A percentile compares a stretch with the other conserved stretches of the same genome.
phyloP scores from a whole-genome alignment of 2,797 vertebrate species.

The Serranus cabrilla region DNA sequence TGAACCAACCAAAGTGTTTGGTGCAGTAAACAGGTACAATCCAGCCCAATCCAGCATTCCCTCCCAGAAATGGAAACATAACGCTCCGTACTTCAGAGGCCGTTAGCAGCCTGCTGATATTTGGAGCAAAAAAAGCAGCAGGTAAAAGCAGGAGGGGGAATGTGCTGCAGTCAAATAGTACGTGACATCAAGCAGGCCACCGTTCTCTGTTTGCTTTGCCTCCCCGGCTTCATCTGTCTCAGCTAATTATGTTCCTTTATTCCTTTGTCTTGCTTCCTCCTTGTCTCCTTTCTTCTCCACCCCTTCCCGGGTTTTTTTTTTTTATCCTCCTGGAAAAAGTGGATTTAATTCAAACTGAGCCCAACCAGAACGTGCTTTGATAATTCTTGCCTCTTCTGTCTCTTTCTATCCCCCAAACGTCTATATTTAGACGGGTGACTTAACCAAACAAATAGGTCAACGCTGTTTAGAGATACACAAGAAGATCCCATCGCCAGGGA shows the following conservation, averaged over 20 bases:
- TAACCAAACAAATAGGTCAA: conserved; percentile 79
- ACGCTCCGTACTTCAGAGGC: conserved; percentile 31
- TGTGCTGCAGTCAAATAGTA: conserved; percentile 29
- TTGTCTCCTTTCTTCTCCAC: conserved; percentile 17
- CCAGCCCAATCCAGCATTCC: conserved; percentile 32
- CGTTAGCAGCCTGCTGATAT: conserved; percentile 45
- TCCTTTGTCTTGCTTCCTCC: conserved; percentile 35
- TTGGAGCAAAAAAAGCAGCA: conserved; percentile 24
- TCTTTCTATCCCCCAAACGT: conserved; percentile 18
- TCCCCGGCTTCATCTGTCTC: conserved; percentile 42
- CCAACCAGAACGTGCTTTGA: conserved; percentile 58
- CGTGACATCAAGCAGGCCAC: conserved; percentile 32
- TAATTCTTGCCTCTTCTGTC: conserved; percentile 28
- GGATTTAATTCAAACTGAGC: conserved; percentile 62
- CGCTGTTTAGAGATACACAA: conserved; percentile 68
- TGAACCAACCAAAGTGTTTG: conserved; percentile 45
- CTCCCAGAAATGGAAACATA: conserved; percentile 56
- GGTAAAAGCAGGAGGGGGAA: conserved; percentile 17
- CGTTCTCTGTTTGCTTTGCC: conserved; percentile 32
- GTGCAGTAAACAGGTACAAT: conserved; percentile 51
- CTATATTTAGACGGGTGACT: conserved; percentile 78
- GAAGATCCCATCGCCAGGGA: conserved; percentile 50
- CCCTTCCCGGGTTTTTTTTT: background rate
- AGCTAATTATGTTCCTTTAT: conserved; percentile 49
- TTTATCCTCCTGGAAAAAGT: conserved; percentile 28